A percentile compares a stretch with the other conserved stretches of the same genome.
Conservation (phyloP, 2,797 vertebrate genomes). For the Fundulus diaphanus region DNA sequence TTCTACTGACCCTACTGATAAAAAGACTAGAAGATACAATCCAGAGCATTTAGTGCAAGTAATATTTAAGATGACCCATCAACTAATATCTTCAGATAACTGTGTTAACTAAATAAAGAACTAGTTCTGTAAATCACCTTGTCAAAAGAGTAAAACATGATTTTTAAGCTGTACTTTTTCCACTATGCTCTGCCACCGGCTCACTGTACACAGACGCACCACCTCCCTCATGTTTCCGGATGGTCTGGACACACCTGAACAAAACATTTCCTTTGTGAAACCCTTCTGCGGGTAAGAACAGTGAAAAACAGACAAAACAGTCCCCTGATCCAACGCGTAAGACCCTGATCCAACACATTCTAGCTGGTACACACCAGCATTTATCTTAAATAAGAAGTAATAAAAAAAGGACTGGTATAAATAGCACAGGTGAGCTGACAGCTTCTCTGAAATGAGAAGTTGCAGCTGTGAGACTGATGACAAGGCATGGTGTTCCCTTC, state of each 20-base stretch:
- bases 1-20: not conserved
- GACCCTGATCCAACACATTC: not conserved
- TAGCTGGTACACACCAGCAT: not conserved
- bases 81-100: not conserved
- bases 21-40: not conserved
- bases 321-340: not conserved
- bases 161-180: not conserved
- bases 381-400: not conserved
- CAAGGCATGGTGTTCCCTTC: not conserved
- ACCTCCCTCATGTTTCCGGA: not conserved
- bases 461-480: not conserved
- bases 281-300: not conserved
- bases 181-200: not conserved
- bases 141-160: not conserved
- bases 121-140: not conserved
- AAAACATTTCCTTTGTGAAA: not conserved
- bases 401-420: not conserved
- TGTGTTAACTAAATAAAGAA: not conserved
- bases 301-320: not conserved
- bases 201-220: not conserved
- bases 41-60: not conserved
- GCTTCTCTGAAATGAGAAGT: conserved; percentile 5
- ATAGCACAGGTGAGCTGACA: not conserved
- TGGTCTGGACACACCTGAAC: not conserved
- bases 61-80: not conserved